Evolutionary conservation across 1,140 invertebrate species (phyloP).

Genomic region (Ectropis grisescens): DNA sequence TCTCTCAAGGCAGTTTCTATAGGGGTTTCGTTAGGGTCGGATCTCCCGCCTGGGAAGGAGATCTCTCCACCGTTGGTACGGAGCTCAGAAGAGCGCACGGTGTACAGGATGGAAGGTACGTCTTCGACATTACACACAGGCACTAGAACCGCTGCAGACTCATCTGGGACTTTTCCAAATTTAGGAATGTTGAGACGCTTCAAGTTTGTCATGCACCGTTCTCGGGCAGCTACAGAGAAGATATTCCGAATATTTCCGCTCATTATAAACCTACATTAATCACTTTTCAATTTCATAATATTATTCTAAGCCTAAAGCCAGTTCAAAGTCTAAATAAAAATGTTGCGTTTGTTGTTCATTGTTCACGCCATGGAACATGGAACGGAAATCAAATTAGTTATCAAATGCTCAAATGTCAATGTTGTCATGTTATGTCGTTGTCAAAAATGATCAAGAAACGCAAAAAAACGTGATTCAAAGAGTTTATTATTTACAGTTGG

Average conservation of each 20-base stretch:
- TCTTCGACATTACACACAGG: conserved; percentile 81
- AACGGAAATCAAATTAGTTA: too few relatives aligned
- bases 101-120: conserved; percentile 84
- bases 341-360: not conserved
- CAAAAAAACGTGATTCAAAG: too few relatives aligned
- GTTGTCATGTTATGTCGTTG: too few relatives aligned
- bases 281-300: not conserved
- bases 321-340: not conserved
- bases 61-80: conserved; percentile 84
- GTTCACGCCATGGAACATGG: not conserved
- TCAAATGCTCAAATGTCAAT: too few relatives aligned
- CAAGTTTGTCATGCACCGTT: conserved; percentile 40
- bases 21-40: conserved; percentile 75
- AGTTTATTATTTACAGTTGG: too few relatives aligned
- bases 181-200: conserved; percentile 27
- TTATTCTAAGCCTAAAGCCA: not conserved
- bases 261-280: conserved; percentile 5
- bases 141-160: conserved; percentile 72
- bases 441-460: too few relatives aligned
- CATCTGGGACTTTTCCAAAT: conserved; percentile 13
- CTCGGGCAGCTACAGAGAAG: conserved; percentile 34
- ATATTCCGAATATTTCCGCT: conserved; percentile 23
- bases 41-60: conserved; percentile 90
- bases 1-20: conserved; percentile 86
- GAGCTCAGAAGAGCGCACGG: conserved; percentile 80